Conservation (phyloP, 2,113 vertebrate genomes). For the Neomonachus schauinslandi region DNA sequence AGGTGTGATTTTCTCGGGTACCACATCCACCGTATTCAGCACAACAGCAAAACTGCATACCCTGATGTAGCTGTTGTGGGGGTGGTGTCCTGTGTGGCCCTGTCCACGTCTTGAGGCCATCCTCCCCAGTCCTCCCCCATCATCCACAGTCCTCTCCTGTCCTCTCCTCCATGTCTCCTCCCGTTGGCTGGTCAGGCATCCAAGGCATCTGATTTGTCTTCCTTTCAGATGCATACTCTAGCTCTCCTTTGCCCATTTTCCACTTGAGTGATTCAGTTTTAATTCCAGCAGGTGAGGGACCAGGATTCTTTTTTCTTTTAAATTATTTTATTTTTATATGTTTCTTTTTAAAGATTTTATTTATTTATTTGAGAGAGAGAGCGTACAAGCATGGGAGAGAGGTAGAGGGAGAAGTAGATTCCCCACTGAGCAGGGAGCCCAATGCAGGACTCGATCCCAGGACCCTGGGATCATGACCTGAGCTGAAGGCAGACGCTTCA, state of each 20-base stretch:
- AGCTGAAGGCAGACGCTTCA: background rate
- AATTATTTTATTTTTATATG: background rate
- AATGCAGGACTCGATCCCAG: background rate
- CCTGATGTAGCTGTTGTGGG: rapidly evolving
- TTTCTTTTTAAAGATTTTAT: background rate
- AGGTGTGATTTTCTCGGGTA: background rate
- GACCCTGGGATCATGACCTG: background rate
- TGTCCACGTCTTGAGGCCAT: background rate
- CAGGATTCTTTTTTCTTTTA: background rate
- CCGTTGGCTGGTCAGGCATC: background rate
- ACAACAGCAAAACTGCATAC: background rate
- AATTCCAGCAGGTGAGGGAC: background rate
- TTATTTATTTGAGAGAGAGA: background rate
- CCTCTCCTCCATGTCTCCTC: background rate
- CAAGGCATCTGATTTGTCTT: background rate
- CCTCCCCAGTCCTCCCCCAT: background rate
- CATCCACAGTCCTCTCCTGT: too few species aligned
- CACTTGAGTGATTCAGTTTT: background rate
- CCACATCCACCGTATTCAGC: too few species aligned
- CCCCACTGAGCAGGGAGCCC: background rate
- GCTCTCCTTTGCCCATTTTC: background rate
- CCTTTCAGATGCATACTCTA: background rate
- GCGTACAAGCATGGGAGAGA: background rate
- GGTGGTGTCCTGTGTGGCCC: background rate
- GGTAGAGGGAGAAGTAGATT: background rate